A percentile compares a stretch with the other conserved stretches of the same genome.
Conservation (phyloP, 2,888 invertebrate species). For the Pristionchus arcanus region DNA sequence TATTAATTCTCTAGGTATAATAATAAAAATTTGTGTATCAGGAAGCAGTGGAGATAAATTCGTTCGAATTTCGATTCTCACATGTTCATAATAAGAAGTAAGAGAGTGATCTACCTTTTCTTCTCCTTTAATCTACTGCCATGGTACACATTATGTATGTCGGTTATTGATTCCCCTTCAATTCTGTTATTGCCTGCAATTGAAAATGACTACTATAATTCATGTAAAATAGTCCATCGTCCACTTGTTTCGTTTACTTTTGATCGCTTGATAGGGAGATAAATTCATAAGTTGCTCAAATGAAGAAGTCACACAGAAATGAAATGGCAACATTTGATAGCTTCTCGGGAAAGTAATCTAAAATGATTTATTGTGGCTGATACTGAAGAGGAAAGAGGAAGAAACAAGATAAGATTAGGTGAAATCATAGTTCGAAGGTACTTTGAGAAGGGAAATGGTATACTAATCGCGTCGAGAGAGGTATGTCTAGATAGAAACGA, state of each 20-base stretch:
- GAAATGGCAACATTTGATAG: slow-evolving; percentile 29
- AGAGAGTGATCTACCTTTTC: background rate
- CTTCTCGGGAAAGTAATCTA: background rate
- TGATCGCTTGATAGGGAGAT: background rate
- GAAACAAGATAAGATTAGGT: background rate
- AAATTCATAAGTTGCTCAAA: background rate
- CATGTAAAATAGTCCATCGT: background rate
- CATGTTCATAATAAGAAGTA: slow-evolving; percentile 53
- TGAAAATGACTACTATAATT: background rate
- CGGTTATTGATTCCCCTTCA: slow-evolving; percentile 4
- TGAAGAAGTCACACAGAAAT: background rate
- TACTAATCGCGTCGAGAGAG: background rate
- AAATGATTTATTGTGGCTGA: background rate
- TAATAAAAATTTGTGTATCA: background rate
- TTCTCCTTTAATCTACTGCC: background rate
- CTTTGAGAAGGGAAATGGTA: background rate
- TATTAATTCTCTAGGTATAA: slow-evolving; percentile 59
- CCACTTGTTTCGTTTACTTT: background rate
- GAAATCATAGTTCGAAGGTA: background rate
- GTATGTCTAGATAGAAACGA: background rate
- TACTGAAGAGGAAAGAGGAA: background rate
- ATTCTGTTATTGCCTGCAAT: slow-evolving; percentile 6
- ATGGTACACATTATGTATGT: background rate
- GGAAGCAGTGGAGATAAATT: slow-evolving; percentile 73
- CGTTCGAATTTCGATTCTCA: slow-evolving; percentile 64